Conservation (phyloP, 2,888 invertebrate species). For the Pseudanteris insignis region DNA sequence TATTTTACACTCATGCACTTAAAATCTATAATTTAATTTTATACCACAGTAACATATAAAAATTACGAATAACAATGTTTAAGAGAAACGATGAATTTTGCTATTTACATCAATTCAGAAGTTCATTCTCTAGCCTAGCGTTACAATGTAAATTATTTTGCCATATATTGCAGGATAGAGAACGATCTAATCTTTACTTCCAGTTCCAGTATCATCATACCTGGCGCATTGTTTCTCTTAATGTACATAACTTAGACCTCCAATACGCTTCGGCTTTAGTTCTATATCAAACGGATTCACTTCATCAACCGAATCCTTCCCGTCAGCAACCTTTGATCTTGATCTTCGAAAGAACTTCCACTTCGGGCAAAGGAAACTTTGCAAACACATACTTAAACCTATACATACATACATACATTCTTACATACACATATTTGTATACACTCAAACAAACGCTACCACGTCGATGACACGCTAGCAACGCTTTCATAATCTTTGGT, state of each 20-base stretch:
- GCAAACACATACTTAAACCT: neutral
- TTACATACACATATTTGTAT: too few relatives aligned
- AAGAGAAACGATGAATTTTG: slow-evolving; percentile 10
- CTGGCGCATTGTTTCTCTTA: slow-evolving; percentile 15
- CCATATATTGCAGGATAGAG: slow-evolving; percentile 1
- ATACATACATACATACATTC: neutral
- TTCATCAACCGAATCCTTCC: slow-evolving; percentile 1
- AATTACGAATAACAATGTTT: slow-evolving; percentile 18
- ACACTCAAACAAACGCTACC: slow-evolving; percentile 4
- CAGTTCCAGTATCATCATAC: slow-evolving; percentile 4
- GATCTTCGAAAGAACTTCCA: neutral
- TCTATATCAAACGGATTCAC: slow-evolving; percentile 3
- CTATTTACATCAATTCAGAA: slow-evolving; percentile 13
- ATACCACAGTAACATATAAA: slow-evolving; percentile 14
- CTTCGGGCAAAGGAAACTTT: slow-evolving; percentile 3
- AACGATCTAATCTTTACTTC: slow-evolving; percentile 1
- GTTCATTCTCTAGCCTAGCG: slow-evolving; percentile 5
- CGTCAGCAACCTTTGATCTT: slow-evolving; percentile 2
- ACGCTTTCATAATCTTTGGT: slow-evolving; percentile 18
- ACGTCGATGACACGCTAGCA: slow-evolving; percentile 1
- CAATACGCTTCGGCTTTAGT: slow-evolving; percentile 4
- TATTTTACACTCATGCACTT: neutral
- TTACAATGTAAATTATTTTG: slow-evolving; percentile 1
- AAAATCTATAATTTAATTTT: slow-evolving; percentile 2
- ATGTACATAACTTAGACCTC: slow-evolving; percentile 11